These are phyloP conservation scores for Athene cunicularia DNA, from an alignment of 2,113 vertebrate species.

Conservation along the genomic window DNA sequence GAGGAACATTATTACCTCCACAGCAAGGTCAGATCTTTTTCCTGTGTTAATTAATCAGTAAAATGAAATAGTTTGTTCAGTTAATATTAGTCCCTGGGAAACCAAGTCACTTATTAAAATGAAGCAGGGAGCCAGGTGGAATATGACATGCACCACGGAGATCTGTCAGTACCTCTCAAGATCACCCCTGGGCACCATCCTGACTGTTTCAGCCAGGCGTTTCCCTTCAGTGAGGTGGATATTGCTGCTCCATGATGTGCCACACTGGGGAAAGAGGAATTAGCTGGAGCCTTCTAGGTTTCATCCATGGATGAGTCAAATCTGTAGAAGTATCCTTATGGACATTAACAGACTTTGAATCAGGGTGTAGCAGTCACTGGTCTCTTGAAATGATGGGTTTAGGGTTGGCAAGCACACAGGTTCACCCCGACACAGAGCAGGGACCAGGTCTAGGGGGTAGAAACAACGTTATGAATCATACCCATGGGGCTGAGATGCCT, in stretches of 20 bases:
- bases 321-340: background rate
- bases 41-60: slow-evolving; percentile 18
- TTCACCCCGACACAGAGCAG: background rate
- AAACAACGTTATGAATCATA: background rate
- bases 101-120: background rate
- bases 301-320: background rate
- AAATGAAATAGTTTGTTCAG: background rate
- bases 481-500: background rate
- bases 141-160: background rate
- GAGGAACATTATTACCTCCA: background rate
- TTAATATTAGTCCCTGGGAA: background rate
- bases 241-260: background rate
- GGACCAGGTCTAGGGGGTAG: background rate
- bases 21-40: background rate
- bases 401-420: background rate
- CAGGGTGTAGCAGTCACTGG: fast-evolving
- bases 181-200: background rate
- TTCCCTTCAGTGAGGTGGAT: background rate
- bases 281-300: background rate
- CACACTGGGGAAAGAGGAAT: background rate
- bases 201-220: background rate
- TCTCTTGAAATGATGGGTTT: background rate
- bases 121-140: background rate
- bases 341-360: background rate
- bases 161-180: background rate